Evolutionary conservation across 2,888 invertebrate genomes (phyloP), one percentile per base, ranked within the genome.

Genomic region (Papilio protenor): DNA sequence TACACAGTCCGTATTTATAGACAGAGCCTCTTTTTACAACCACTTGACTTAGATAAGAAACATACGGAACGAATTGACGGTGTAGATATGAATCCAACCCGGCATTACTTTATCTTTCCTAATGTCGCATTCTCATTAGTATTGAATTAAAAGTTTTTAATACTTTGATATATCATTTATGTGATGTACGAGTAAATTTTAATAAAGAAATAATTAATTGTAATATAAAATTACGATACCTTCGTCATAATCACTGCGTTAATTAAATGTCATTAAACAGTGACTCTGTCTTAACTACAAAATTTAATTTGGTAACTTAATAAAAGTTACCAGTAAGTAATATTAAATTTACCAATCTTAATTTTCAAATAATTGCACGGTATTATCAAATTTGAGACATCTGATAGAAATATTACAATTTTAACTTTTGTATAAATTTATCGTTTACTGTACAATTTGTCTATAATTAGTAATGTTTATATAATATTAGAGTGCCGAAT

Each of bases 11-110:
- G 21, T 77, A 73, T 77, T 77, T 77, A 77, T 77, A 73, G 59
- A 61, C 45, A 33, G 66, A 77, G 57, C 69, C 69, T 69, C 73
- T 69, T 77, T 77, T 73, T 27, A 77, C 45, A 69, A 69, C 73
- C 69, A 69, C 69, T 77, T 74, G 73, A 73, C 40, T 55, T n/a
- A 66, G 77, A 77, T 73, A 77, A 77, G 77, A 55, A 73, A 27
- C 57, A 70, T 59, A 47, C 75, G 55, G 21, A 75, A 75, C 64
- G 49, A 40, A 72, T 70, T 49, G 76, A 76, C 64, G 52, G 21
- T 64, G 18, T 64, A 72, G 71, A 76, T 64, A 74, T 52, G 14
- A 49, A 21, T n/a, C 27, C 16, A 72, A 76, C 40, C 10, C 47
- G 21, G 61, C 47, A 70, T 76, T 59, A 23, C 21, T 45, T 55